Conservation (phyloP, 2,113 vertebrate species). For the Pomatorhinus ruficollis region DNA sequence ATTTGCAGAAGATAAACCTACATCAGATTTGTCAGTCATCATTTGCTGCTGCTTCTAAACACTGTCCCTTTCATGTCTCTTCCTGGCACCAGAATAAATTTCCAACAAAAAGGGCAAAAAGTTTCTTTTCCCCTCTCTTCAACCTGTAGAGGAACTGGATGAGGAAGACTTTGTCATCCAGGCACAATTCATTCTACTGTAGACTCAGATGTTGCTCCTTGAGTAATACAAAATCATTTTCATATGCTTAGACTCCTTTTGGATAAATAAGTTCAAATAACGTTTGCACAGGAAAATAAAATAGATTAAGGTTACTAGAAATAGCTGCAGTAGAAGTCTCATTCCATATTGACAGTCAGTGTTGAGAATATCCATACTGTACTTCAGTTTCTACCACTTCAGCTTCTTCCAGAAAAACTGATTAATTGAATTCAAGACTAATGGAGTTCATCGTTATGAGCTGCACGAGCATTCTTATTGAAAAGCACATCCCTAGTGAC, state of each 20-base stretch:
- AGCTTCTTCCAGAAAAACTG: neutral
- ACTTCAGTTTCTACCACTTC: neutral
- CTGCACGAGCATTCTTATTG: neutral
- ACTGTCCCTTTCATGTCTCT: neutral
- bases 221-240: neutral
- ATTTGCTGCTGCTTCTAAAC: neutral
- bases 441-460: fast-evolving
- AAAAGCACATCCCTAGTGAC: neutral
- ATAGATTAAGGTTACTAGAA: neutral
- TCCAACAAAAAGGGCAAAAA: neutral
- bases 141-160: neutral
- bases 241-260: neutral
- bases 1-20: neutral
- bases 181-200: neutral
- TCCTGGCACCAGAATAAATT: neutral
- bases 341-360: neutral
- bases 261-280: neutral
- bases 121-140: neutral
- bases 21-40: neutral
- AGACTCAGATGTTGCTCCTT: neutral
- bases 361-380: neutral
- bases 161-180: neutral
- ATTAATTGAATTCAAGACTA: neutral
- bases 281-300: neutral
- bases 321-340: neutral